Evolutionary conservation across 2,888 invertebrate species (phyloP).

Genomic region (Microchrysa polita): DNA sequence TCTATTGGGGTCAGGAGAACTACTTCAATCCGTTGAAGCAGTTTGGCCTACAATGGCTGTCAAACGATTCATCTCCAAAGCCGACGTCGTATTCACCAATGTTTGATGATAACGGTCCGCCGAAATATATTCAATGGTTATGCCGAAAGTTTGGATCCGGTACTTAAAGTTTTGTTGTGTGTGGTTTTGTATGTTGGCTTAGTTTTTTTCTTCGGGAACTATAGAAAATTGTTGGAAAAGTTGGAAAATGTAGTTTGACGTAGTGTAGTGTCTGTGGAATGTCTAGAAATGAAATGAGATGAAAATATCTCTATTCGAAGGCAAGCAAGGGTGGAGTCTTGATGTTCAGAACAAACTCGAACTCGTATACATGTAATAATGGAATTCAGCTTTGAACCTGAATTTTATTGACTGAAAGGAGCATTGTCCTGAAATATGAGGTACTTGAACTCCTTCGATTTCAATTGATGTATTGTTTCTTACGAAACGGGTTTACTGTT

Average conservation of each 20-base stretch:
- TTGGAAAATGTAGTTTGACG: neutral
- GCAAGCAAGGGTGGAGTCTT: too few relatives aligned
- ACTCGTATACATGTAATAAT: too few relatives aligned
- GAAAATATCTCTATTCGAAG: too few relatives aligned
- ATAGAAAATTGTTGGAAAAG: too few relatives aligned
- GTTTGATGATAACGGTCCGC: slow-evolving; percentile 49
- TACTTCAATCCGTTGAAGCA: slow-evolving; percentile 41
- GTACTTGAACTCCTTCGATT: too few relatives aligned
- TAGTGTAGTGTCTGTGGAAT: neutral
- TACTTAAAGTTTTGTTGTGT: slow-evolving; percentile 38
- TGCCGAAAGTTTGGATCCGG: slow-evolving; percentile 49
- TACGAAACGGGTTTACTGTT: too few relatives aligned
- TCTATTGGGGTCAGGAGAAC: slow-evolving; percentile 41
- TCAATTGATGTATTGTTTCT: too few relatives aligned
- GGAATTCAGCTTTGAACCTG: too few relatives aligned
- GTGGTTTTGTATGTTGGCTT: slow-evolving; percentile 21
- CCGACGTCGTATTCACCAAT: slow-evolving; percentile 25
- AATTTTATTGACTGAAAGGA: too few relatives aligned
- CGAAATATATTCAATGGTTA: slow-evolving; percentile 51
- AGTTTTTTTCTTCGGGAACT: too few relatives aligned
- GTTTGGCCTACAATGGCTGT: slow-evolving; percentile 17
- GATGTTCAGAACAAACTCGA: too few relatives aligned
- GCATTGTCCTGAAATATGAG: too few relatives aligned
- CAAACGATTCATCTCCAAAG: slow-evolving; percentile 27
- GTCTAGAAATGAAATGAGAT: neutral